A percentile compares a stretch with the other conserved stretches of the same genome.
Evolutionary conservation across 2,113 vertebrate species (phyloP).

Genomic region (Tiliqua scincoides): DNA sequence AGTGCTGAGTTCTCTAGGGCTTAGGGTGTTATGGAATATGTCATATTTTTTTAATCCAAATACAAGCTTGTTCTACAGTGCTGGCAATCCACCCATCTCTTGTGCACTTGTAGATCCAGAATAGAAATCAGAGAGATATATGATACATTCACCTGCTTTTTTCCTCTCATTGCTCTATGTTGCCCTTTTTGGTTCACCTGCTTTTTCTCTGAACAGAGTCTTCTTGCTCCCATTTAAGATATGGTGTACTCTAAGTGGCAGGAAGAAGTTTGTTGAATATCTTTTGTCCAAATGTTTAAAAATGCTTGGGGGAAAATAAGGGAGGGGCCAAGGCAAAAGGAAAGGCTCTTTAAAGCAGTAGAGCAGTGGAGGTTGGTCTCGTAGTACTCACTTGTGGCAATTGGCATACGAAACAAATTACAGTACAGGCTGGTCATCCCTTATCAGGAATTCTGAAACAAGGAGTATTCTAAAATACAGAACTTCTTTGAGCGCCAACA

Average conservation of each 20-base stretch:
- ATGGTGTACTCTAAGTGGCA: background rate
- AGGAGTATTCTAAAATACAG: no score
- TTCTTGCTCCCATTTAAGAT: background rate
- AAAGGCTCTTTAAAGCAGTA: background rate
- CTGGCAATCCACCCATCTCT: constrained; percentile 30
- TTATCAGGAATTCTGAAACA: no score
- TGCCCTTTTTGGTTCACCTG: background rate
- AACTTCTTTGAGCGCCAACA: no score
- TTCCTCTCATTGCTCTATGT: background rate
- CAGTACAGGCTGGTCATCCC: no score
- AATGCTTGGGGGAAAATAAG: background rate
- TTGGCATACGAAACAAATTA: background rate
- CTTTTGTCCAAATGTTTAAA: background rate
- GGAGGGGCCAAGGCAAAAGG: background rate
- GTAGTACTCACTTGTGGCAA: background rate
- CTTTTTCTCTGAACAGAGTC: background rate
- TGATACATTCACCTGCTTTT: background rate
- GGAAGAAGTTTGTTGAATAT: background rate
- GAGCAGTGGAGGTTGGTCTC: background rate
- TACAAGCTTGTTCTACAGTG: background rate
- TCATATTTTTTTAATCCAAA: constrained; percentile 19
- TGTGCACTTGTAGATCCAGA: background rate
- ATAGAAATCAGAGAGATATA: background rate
- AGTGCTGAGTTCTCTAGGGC: constrained; percentile 15
- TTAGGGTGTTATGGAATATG: background rate